Base-by-base conservation (phyloP, 2,797 vertebrate species). In the Philypnodon macrostomus region DNA sequence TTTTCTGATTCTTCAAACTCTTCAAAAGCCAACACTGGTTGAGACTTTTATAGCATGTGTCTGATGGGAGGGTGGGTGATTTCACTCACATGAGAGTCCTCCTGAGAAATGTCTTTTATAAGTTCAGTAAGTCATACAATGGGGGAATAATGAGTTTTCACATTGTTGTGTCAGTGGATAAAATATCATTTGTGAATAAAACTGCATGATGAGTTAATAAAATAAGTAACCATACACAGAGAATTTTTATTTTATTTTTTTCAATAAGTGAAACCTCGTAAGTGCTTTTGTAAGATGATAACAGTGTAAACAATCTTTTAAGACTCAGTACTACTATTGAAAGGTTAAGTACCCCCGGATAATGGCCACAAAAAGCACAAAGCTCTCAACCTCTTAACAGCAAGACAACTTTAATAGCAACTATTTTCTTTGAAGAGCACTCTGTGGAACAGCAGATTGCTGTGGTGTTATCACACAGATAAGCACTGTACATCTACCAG, bases 391-490 rank as follows among this genome's bases (percentile, higher is more conserved):
- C 33, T 16, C 21, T 52, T 67, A 80, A 69, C 46, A 70, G 57
- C 58, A 40, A 67, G 41, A 73, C 67, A 31, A 70, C 58, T 73
- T 73, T 82, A 78, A 85, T 80, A 50, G 63, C 15, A 49, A 54
- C 65, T 26, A 80, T 78, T 82, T 83, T 75, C 74, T 76, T 41
- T 53, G 66, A 82, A 58, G 63, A 76, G 66, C 72, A 75, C 67
- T 79, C 58, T 24, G 1, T 32, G 35, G 41, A 77, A 75, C 76
- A 73, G 72, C 37, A 53, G 58, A 76, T 68, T 63, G 64, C 67
- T 65, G 70, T 73, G 48, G 51, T 71, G 48, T 37, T 34, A 58
- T 36, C 36, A 54, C n/a, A 38, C 21, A 2, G 5, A 40, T n/a
- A 12, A 23, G 39, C 55, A 41, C 18, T 49, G 30, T 51, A 39